Percentiles rank a stretch among this genome's conserved stretches.
Evolutionary conservation across 2,888 invertebrate genomes (phyloP).

Genomic region (Antheraea assamensis): DNA sequence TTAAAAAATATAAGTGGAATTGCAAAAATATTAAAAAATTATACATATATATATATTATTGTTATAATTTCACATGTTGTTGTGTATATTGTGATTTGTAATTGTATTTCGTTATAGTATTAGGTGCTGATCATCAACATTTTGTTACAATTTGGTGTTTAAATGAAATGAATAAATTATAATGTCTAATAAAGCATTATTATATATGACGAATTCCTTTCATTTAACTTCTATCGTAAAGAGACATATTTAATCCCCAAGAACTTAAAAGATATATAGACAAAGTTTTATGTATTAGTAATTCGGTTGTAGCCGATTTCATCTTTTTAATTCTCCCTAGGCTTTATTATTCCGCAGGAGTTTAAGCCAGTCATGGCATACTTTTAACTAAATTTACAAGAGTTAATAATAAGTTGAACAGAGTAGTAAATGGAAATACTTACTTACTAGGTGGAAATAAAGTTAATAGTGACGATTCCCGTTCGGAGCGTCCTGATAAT

Average conservation of each 20-base stretch:
- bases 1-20: conserved; percentile 16
- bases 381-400: conserved; percentile 34
- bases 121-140: conserved; percentile 56
- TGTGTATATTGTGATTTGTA: conserved; percentile 5
- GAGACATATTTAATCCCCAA: background rate
- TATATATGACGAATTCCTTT: background rate
- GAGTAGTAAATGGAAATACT: conserved; percentile 33
- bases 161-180: conserved; percentile 75
- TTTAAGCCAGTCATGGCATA: conserved; percentile 30
- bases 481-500: conserved; percentile 41
- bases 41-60: conserved; percentile 16
- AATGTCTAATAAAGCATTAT: conserved; percentile 74
- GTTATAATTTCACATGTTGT: conserved; percentile 17
- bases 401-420: conserved; percentile 39
- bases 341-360: conserved; percentile 30
- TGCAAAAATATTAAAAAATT: conserved; percentile 16
- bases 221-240: background rate
- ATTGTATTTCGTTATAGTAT: background rate
- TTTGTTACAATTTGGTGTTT: conserved; percentile 81
- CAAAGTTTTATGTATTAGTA: conserved; percentile 17
- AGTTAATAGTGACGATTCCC: conserved; percentile 45
- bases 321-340: conserved; percentile 27
- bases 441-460: conserved; percentile 34
- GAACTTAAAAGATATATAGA: background rate
- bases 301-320: conserved; percentile 26